Percentiles rank a stretch among this genome's conserved stretches.
These are phyloP conservation scores for Phataginus tricuspis DNA, from an alignment of 2,797 vertebrate genomes.

Conservation along the genomic window DNA sequence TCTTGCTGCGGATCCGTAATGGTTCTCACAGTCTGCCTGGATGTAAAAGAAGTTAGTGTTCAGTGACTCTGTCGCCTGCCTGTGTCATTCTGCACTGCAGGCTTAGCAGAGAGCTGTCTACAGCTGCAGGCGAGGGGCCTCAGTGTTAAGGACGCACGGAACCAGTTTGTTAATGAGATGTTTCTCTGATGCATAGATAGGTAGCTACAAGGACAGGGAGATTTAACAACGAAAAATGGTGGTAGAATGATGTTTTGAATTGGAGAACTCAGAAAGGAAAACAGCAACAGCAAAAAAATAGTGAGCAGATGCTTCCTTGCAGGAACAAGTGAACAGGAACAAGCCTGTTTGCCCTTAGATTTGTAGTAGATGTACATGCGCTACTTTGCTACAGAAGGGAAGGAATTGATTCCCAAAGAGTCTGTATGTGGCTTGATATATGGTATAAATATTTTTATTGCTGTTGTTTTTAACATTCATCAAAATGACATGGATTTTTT, in stretches of 20 bases:
- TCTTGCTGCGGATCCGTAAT: conserved; percentile 59
- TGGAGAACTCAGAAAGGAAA: neutral
- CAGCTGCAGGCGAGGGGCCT: conserved; percentile 80
- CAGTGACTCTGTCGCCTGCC: conserved; percentile 56
- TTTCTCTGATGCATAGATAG: conserved; percentile 27
- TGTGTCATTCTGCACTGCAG: conserved; percentile 65
- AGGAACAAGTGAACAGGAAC: neutral
- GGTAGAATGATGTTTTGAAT: conserved; percentile 12
- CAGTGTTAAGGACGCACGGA: conserved; percentile 62
- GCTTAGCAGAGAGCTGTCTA: conserved; percentile 74
- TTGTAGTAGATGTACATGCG: neutral
- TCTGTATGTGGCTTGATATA: conserved; percentile 28
- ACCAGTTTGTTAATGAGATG: conserved; percentile 58
- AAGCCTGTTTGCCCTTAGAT: conserved; percentile 13
- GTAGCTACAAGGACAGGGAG: neutral
- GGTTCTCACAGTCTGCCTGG: conserved; percentile 63
- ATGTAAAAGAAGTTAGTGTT: conserved; percentile 66
- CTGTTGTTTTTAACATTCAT: neutral
- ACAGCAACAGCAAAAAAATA: neutral
- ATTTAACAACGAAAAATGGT: neutral
- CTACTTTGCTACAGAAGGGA: neutral
- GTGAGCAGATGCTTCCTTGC: conserved; percentile 6
- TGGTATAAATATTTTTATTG: neutral
- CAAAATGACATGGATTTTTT: conserved; percentile 16
- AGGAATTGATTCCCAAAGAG: conserved; percentile 21